phyloP scores from a whole-genome alignment of 1,140 invertebrate species.

The Pteromalus puparum region DNA sequence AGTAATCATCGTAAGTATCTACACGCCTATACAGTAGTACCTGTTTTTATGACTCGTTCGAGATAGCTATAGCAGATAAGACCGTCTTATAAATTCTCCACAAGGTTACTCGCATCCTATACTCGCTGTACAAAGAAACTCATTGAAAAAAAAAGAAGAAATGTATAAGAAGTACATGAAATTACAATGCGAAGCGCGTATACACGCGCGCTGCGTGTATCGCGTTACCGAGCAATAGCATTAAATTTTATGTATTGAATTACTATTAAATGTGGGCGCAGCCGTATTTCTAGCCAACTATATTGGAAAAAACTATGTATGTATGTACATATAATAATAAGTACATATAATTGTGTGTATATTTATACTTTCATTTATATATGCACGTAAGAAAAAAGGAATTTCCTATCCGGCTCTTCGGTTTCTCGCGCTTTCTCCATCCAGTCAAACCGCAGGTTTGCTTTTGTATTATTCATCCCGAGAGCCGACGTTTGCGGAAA shows the following conservation, averaged over 20 bases:
- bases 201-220: background rate
- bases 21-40: background rate
- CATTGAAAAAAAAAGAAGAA: background rate
- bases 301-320: background rate
- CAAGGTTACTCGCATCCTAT: background rate
- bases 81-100: background rate
- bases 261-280: background rate
- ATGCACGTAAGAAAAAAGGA: background rate
- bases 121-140: background rate
- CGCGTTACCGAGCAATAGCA: background rate
- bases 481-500: background rate
- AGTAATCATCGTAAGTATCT: background rate
- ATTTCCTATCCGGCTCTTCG: background rate
- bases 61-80: background rate
- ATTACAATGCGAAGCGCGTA: background rate
- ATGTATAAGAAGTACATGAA: background rate
- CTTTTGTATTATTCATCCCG: too few relatives aligned
- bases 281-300: background rate
- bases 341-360: background rate
- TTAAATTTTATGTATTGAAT: conserved; percentile 1
- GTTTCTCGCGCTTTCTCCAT: too few relatives aligned
- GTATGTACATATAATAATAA: conserved; percentile 1
- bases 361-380: background rate
- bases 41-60: background rate
- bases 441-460: too few relatives aligned